A percentile compares a stretch with the other conserved stretches of the same genome.
Conservation (phyloP, 1,140 invertebrate species). For the Tetragnatha versicolor region DNA sequence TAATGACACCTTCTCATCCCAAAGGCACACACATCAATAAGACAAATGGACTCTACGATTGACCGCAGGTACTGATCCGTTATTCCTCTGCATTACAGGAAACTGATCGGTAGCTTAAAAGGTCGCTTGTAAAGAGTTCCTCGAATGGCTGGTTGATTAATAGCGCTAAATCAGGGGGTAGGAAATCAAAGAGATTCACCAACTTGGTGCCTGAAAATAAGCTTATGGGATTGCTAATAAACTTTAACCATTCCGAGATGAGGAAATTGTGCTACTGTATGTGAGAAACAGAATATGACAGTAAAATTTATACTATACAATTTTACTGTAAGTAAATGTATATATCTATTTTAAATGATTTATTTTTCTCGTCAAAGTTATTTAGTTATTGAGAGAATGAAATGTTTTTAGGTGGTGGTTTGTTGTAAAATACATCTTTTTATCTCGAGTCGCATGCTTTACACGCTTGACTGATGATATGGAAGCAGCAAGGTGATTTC, state of each 20-base stretch:
- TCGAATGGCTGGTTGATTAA: constrained; percentile 15
- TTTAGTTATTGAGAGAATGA: no score
- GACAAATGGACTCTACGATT: neutral
- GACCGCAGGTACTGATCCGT: neutral
- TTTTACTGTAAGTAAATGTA: no score
- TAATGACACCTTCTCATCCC: neutral
- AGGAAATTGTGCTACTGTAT: neutral
- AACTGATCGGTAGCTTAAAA: constrained; percentile 13
- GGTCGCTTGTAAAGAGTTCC: constrained; percentile 2
- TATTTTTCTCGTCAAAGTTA: no score
- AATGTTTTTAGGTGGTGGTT: no score
- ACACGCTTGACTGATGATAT: no score
- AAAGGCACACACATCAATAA: constrained; percentile 1
- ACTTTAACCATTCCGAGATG: neutral
- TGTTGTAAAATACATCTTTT: no score
- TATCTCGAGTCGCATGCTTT: no score
- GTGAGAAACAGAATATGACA: no score
- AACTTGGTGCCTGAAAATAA: constrained; percentile 10
- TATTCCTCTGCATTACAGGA: neutral
- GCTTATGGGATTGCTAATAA: no score
- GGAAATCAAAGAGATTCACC: neutral
- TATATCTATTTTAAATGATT: no score
- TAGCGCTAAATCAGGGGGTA: constrained; percentile 10
- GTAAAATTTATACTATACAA: no score
- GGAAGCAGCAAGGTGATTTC: no score